These are phyloP conservation scores for Oryzias celebensis DNA, from an alignment of 2,113 vertebrate genomes.

Conservation along the genomic window DNA sequence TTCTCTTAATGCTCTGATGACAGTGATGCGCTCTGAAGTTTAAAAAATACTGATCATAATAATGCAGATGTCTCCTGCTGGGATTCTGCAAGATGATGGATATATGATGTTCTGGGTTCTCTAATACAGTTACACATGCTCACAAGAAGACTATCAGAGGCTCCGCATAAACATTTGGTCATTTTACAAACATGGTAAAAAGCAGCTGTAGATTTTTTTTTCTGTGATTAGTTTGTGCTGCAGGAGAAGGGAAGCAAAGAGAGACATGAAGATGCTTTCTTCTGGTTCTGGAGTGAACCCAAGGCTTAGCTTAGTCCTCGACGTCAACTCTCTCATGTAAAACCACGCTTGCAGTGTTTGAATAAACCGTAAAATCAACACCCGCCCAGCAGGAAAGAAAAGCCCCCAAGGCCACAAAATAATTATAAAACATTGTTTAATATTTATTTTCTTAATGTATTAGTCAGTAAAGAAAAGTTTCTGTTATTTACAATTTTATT, in stretches of 20 bases:
- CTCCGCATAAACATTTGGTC: slow-evolving; percentile 5
- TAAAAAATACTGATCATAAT: not conserved
- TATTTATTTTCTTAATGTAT: not conserved
- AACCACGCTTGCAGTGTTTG: slow-evolving; percentile 51
- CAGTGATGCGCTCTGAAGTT: slow-evolving; percentile 40
- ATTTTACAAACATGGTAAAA: slow-evolving; percentile 33
- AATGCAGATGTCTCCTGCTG: slow-evolving; percentile 46
- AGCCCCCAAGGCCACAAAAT: too few species aligned
- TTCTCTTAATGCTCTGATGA: slow-evolving; percentile 14
- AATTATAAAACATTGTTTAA: too few species aligned
- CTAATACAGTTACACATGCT: slow-evolving; percentile 17
- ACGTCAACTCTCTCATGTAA: slow-evolving; percentile 59
- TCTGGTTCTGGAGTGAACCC: slow-evolving; percentile 61
- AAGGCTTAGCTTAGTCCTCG: slow-evolving; percentile 54
- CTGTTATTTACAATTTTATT: too few species aligned
- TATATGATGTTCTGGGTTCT: slow-evolving; percentile 39
- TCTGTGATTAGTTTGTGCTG: slow-evolving; percentile 45
- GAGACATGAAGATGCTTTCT: slow-evolving; percentile 59
- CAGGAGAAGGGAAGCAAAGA: slow-evolving; percentile 48
- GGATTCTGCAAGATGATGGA: slow-evolving; percentile 25
- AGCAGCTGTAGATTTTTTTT: slow-evolving; percentile 1
- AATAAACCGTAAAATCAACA: slow-evolving; percentile 33
- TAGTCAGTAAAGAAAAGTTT: not conserved
- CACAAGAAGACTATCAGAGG: slow-evolving; percentile 8
- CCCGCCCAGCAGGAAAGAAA: slow-evolving; percentile 12